Evolutionary conservation across 2,797 vertebrate species (phyloP).

Genomic region (Sphaeramia orbicularis): DNA sequence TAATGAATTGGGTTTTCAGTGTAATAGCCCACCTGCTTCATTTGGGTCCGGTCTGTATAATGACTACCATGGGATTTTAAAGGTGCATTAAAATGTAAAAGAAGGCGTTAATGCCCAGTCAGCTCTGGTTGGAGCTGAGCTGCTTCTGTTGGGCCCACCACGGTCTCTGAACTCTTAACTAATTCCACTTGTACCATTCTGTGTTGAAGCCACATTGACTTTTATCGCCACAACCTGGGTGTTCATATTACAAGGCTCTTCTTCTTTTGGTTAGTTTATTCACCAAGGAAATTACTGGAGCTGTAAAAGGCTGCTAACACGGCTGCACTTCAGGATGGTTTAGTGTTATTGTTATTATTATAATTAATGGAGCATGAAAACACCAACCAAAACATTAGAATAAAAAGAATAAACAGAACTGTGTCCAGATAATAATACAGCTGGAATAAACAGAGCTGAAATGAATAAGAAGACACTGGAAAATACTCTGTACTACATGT

Average conservation of each 20-base stretch:
- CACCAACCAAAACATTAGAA: no score
- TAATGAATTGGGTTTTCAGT: conserved; percentile 42
- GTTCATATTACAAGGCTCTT: background rate
- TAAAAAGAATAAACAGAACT: no score
- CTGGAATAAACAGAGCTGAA: no score
- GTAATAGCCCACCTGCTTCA: conserved; percentile 33
- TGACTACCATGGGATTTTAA: conserved; percentile 21
- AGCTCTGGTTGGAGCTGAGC: conserved; percentile 32
- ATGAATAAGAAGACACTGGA: no score
- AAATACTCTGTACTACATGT: no score
- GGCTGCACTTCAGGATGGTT: background rate
- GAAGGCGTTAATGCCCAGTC: conserved; percentile 13
- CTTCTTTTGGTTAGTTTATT: background rate
- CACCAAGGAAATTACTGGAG: background rate
- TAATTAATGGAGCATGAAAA: background rate
- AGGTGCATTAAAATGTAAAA: conserved; percentile 37
- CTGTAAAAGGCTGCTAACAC: background rate
- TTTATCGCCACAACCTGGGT: background rate
- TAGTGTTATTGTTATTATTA: conserved; percentile 15
- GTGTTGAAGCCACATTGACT: background rate
- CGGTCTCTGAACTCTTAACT: background rate
- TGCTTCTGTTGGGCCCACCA: background rate
- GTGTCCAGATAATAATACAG: no score
- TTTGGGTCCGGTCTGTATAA: background rate
- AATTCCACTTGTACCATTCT: conserved; percentile 1